A percentile compares a stretch with the other conserved stretches of the same genome.
These are phyloP conservation scores for Anolis carolinensis DNA, from an alignment of 2,113 vertebrate species.

Conservation along the genomic window DNA sequence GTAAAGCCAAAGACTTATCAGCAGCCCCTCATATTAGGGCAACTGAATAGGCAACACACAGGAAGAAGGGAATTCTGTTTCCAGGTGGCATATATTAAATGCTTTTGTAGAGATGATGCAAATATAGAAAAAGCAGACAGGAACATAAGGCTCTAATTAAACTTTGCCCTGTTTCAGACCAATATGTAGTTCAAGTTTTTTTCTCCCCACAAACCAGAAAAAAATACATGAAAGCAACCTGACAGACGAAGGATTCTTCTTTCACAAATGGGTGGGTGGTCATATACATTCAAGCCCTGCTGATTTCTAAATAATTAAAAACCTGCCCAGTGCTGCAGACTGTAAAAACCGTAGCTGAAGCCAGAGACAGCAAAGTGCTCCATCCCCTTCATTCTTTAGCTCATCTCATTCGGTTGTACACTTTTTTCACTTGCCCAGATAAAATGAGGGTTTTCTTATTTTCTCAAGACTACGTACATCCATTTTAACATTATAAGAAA, in stretches of 20 bases:
- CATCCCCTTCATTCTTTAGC: slow-evolving; percentile 29
- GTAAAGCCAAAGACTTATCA: too few species aligned
- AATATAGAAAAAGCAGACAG: not conserved
- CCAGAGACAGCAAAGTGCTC: slow-evolving; percentile 31
- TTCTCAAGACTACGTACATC: not conserved
- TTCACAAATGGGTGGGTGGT: slow-evolving; percentile 29
- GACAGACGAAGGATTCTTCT: slow-evolving; percentile 22
- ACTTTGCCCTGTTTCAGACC: not conserved
- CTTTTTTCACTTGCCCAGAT: slow-evolving; percentile 33
- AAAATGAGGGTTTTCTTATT: not conserved
- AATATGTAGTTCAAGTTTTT: slow-evolving; percentile 1
- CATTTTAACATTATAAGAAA: not conserved
- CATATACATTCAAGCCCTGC: slow-evolving; percentile 20
- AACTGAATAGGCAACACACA: not conserved
- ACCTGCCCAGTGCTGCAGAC: not conserved
- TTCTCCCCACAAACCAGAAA: not conserved
- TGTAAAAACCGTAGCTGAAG: slow-evolving; percentile 35
- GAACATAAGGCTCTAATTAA: not conserved
- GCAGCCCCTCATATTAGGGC: too few species aligned
- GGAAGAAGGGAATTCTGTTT: not conserved
- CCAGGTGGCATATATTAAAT: not conserved
- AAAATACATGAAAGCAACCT: slow-evolving; percentile 1
- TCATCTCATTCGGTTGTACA: not conserved
- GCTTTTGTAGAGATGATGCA: not conserved
- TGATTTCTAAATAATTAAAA: slow-evolving; percentile 36